Evolutionary conservation across 1,140 invertebrate species (phyloP).

Genomic region (Dendrolimus punctatus): DNA sequence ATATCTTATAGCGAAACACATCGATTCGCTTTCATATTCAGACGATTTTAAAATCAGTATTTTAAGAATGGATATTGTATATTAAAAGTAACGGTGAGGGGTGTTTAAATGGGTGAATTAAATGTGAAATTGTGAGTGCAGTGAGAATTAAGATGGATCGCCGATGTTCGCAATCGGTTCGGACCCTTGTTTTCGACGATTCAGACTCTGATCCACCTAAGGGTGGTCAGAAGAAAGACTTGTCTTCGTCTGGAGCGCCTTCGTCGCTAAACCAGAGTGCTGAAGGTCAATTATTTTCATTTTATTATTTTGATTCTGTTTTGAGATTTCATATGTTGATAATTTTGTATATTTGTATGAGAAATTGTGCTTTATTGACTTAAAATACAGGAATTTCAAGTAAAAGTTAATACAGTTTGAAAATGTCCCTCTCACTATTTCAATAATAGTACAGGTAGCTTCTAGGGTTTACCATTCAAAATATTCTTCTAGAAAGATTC

Average conservation of each 20-base stretch:
- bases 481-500: no score
- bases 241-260: conserved; percentile 39
- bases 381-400: no score
- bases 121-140: conserved; percentile 52
- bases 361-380: no score
- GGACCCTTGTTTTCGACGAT: conserved; percentile 68
- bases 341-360: no score
- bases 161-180: conserved; percentile 65
- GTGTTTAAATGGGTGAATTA: conserved; percentile 58
- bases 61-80: conserved; percentile 19
- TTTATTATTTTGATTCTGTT: conserved; percentile 16
- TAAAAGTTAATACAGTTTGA: no score
- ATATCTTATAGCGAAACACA: no score
- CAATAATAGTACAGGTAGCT: no score
- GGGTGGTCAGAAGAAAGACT: conserved; percentile 53
- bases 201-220: conserved; percentile 59
- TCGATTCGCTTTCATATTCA: no score
- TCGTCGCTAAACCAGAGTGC: conserved; percentile 56
- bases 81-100: conserved; percentile 14
- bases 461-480: no score
- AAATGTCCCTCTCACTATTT: no score
- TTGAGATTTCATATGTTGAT: background rate
- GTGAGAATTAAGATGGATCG: conserved; percentile 63
- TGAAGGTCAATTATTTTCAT: conserved; percentile 49
- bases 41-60: conserved; percentile 11